Base-by-base conservation (phyloP, 64 coral and sea anemone genomes). In the Montipora efflorescens region DNA sequence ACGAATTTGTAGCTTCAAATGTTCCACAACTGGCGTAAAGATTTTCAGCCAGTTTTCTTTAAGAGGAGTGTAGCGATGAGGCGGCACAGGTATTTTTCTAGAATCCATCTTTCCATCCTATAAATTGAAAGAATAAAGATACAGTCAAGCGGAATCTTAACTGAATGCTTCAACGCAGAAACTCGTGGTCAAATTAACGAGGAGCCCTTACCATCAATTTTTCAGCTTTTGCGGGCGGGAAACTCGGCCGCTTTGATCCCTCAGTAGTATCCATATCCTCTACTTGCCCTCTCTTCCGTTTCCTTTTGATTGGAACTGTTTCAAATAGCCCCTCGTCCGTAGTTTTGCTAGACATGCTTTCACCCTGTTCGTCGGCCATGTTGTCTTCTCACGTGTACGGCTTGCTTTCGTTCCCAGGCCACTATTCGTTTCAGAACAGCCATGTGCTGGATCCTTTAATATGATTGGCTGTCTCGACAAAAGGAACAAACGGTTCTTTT, bases 1-100 rank as follows among this genome's bases (percentile, higher is more conserved):
- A 28, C 97, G 92, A 91, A 99, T 99, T 80, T 99, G 97, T 4
- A 99, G 89, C 62, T 99, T 96, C 46, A 99, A 90, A 45, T 99
- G 92, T 64, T 99, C 97, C 6, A 99, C 97, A 14, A 99, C 90
- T 12, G 97, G 97, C 3, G 91, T 94, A 28, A 99, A 99, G 25
- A 99, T 92, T 85, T 99, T 96, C 70, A 99, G 79, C 97, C 97
- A 99, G 92, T 94, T 93, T 58, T 99, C 97, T 80, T 96, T 99
- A 13, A 99, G 88, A 67, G 97, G 97, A 6, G 97, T 94, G 47
- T 99, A 99, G 61, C 97, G 82, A 83, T 99, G 95, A 2, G 92
- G 90, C 3, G 97, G 97, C 8, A 99, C 97, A 8, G 97, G 95
- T 71, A 99, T 91, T 94, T 99, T 99, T 74, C 97, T 82, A 52